Conservation (phyloP, 2,888 invertebrate species). For the Blastobasis lacticolella region DNA sequence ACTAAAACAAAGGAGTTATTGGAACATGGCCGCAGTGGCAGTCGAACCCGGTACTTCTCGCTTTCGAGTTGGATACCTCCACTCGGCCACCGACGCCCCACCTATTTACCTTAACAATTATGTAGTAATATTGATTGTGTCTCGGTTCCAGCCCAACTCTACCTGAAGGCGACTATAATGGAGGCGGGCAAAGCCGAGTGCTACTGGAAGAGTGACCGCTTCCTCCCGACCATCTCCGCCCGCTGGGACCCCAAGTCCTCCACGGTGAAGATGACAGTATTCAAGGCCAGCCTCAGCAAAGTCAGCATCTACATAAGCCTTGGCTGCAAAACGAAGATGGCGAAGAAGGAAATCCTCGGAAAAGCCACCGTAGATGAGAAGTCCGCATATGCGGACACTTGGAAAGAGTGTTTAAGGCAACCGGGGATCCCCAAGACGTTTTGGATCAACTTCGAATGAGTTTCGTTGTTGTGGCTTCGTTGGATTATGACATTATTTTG, state of each 20-base stretch:
- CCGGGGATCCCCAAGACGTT: conserved; percentile 74
- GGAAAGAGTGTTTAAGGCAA: conserved; percentile 74
- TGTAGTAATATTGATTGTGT: no score
- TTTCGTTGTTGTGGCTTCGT: neutral
- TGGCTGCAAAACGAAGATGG: conserved; percentile 78
- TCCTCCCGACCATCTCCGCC: conserved; percentile 83
- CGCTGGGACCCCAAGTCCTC: conserved; percentile 81
- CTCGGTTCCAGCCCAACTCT: conserved; percentile 76
- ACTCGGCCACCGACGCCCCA: no score
- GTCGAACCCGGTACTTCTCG: no score
- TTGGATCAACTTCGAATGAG: conserved; percentile 74
- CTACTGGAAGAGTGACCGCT: conserved; percentile 83
- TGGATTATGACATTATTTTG: no score
- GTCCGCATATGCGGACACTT: conserved; percentile 72
- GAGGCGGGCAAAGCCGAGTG: conserved; percentile 77
- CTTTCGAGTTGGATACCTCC: no score
- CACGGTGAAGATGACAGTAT: conserved; percentile 76
- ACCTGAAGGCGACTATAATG: conserved; percentile 84
- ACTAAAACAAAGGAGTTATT: no score
- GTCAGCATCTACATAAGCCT: conserved; percentile 79
- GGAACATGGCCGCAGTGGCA: no score
- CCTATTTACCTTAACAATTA: no score
- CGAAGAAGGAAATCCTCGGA: conserved; percentile 80
- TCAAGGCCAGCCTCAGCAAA: conserved; percentile 76
- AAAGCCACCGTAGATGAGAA: conserved; percentile 78